These are phyloP conservation scores for Centropristis striata DNA, from an alignment of 2,113 vertebrate species.

Conservation along the genomic window DNA sequence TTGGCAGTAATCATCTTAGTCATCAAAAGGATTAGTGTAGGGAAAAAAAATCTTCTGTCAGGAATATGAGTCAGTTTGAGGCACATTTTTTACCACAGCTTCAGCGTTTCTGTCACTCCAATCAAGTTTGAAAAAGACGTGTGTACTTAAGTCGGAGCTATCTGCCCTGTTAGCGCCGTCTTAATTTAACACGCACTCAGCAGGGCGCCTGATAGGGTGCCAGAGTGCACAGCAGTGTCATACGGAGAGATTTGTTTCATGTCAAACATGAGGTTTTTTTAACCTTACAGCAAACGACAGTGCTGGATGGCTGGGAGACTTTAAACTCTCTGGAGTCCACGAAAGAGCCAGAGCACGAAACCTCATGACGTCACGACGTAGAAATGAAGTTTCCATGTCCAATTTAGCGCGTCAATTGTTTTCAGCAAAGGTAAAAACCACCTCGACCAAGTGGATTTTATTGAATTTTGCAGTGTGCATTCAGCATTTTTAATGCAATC, in stretches of 20 bases:
- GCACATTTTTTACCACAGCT: conserved; percentile 5
- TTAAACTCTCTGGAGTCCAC: conserved; percentile 12
- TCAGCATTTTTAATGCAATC: no score
- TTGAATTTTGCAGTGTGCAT: no score
- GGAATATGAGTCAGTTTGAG: conserved; percentile 16
- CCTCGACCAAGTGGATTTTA: no score
- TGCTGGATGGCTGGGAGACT: conserved; percentile 19
- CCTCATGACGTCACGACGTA: no score
- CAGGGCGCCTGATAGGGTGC: conserved; percentile 23
- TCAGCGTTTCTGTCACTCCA: conserved; percentile 24
- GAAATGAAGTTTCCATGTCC: no score
- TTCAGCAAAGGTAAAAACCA: no score
- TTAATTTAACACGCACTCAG: conserved; percentile 28
- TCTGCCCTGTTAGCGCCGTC: conserved; percentile 22
- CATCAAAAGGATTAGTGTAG: conserved; percentile 44
- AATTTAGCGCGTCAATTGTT: no score
- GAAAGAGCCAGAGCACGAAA: no score
- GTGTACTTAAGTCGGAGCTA: conserved; percentile 19
- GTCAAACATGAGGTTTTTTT: conserved; percentile 38
- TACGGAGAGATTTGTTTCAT: conserved; percentile 30
- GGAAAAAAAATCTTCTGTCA: conserved; percentile 31
- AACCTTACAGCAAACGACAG: conserved; percentile 4
- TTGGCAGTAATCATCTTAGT: conserved; percentile 45
- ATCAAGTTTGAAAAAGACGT: background rate
- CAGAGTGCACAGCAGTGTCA: conserved; percentile 35